Conservation (phyloP, 2,797 vertebrate genomes). For the Lepus townsendii region DNA sequence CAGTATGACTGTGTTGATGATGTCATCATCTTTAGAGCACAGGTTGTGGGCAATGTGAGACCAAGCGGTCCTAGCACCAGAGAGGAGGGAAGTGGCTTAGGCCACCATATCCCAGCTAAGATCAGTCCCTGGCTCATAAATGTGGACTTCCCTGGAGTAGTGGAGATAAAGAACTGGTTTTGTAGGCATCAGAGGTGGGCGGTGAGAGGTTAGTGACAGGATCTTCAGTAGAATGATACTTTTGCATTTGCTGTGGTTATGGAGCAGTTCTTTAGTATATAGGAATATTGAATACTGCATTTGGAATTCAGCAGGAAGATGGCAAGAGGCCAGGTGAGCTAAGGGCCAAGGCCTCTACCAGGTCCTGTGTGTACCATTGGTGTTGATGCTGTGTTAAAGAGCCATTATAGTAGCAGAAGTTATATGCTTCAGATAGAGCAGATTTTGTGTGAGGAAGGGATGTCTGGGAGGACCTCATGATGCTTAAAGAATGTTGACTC, state of each 20-base stretch:
- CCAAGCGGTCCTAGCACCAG: not conserved
- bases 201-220: not conserved
- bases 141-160: not conserved
- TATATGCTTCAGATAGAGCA: not conserved
- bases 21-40: not conserved
- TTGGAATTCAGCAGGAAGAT: slow-evolving; percentile 20
- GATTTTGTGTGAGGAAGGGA: not conserved
- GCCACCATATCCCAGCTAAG: not conserved
- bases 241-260: slow-evolving; percentile 56
- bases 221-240: not conserved
- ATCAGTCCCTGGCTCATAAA: not conserved
- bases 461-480: not conserved
- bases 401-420: not conserved
- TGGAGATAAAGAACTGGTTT: not conserved
- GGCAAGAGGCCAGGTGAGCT: not conserved
- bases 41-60: slow-evolving; percentile 19
- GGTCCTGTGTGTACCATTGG: not conserved
- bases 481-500: not conserved
- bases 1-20: not conserved
- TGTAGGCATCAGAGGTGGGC: not conserved
- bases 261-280: slow-evolving; percentile 15
- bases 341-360: not conserved
- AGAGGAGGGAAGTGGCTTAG: slow-evolving; percentile 20
- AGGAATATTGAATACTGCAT: slow-evolving; percentile 1
- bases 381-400: not conserved